Percentiles rank a stretch among this genome's conserved stretches.
Evolutionary conservation across 2,888 invertebrate species (phyloP).

Genomic region (Caprella mutica): DNA sequence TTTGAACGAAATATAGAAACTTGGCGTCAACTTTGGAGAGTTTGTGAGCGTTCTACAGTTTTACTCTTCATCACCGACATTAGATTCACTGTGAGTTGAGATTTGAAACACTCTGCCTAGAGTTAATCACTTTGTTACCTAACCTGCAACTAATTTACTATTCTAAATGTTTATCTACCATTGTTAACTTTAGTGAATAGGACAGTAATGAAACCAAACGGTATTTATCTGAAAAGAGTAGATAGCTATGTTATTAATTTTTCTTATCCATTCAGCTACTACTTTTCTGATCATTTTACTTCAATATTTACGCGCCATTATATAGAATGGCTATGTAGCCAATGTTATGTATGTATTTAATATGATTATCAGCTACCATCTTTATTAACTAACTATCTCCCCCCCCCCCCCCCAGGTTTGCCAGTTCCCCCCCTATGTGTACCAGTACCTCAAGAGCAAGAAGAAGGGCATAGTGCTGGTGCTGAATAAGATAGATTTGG

Average conservation of each 20-base stretch:
- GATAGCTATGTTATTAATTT: too few relatives aligned
- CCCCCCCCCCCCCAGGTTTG: conserved; percentile 12
- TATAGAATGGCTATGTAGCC: background rate
- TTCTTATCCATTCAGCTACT: too few relatives aligned
- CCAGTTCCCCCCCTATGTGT: conserved; percentile 80
- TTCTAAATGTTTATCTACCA: too few relatives aligned
- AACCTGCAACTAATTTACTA: too few relatives aligned
- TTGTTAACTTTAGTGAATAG: too few relatives aligned
- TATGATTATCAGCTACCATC: too few relatives aligned
- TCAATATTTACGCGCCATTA: background rate
- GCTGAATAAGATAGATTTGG: conserved; percentile 84
- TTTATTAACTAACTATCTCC: conserved; percentile 6
- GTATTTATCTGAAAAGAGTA: too few relatives aligned
- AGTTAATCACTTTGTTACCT: too few relatives aligned
- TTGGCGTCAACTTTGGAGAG: conserved; percentile 92
- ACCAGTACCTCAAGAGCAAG: conserved; percentile 59
- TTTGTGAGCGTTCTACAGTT: conserved; percentile 85
- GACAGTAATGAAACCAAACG: too few relatives aligned
- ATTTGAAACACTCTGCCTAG: too few relatives aligned
- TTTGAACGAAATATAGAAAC: conserved; percentile 91
- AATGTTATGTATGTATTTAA: background rate
- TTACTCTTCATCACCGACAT: conserved; percentile 78
- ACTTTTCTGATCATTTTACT: too few relatives aligned
- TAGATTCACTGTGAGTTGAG: conserved; percentile 48
- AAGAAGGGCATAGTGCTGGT: conserved; percentile 77